Evolutionary conservation across 2,113 vertebrate genomes (phyloP), one percentile per base, ranked within the genome.

Genomic region (Centropus unirufus): DNA sequence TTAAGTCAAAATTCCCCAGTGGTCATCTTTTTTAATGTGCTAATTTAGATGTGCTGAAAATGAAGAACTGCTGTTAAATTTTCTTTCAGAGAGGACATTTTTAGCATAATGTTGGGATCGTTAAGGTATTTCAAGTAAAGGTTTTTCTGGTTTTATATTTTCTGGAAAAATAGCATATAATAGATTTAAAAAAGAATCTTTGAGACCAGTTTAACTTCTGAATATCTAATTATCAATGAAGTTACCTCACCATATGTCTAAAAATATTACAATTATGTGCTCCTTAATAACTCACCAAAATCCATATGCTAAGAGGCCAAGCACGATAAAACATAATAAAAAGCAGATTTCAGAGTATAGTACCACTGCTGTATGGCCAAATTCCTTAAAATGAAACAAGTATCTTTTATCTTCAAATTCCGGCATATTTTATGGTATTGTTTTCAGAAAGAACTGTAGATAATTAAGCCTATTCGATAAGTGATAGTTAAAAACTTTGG

Each of bases 311-410:
- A 84, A 49, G 72, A 59, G 47, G 52, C 5, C 3, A 86, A 77
- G n/a, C n/a, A 74, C 51, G 77, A 73, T 91, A 54, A 75, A 86
- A 49, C 20, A 9, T 66, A 90, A 92, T 49, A 72, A 54, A 66
- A 92, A 89, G 55, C 86, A 96, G 76, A 88, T 73, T 77, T 76
- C 55, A n/a, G 46, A 49, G 42, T 18, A 36, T 3, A 42, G 30
- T 29, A 24, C 8, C 1, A 1, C 21, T 86, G 58, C 8, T 44
- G 32, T n/a, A 26, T 0, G 3, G 49, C 40, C 80, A 80, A 68
- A 82, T 72, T 90, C 85, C 70, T 69, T 29, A 47, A 75, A 82
- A 57, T 20, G 57, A 57, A 81, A 13, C 39, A 40, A 11, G 34
- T 11, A 62, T 34, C 18, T 79, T 23, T 58, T 36, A 26, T 23